Base-by-base conservation (phyloP, 2,113 vertebrate species). In the Balaenoptera acutorostrata region DNA sequence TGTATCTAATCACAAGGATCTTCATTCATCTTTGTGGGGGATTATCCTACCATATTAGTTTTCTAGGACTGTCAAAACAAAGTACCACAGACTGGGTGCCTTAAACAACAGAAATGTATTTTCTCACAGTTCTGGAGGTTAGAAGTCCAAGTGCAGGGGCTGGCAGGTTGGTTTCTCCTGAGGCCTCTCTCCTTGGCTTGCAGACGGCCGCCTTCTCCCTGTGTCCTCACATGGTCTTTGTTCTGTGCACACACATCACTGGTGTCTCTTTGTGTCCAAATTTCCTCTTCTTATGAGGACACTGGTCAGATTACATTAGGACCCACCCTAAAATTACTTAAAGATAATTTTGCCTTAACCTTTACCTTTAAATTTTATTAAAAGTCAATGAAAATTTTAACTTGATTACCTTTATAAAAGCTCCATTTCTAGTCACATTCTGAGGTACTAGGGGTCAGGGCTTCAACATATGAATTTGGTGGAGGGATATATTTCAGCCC, bases 121-220 rank as follows among this genome's bases (percentile, higher is more conserved):
- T 10, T 64, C 63, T 88, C 44, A 3, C 7, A 27, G 33, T 31
- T 72, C 68, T 23, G 31, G 85, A 90, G 25, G 29, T 52, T 69
- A 23, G 49, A 49, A 44, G 31, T 69, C 27, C 25, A 61, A 59
- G 61, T 27, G 55, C 44, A 9, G 44, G 25, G 64, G 36, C 55
- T 5, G 1, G 23, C 36, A 21, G 57, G 17, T 1, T 55, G n/a
- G 18, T 39, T 87, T 69, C 77, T 87, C 41, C 17, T 44, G 33
- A 36, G 80, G 39, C 18, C 21, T 89, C 44, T 61, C 39, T 68
- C 31, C n/a, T 69, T 75, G 87, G 29, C 72, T 36, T 21, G 25
- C 64, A 27, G 14, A 1, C 0, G 23, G n/a, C 11, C 0, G 0
- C 44, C 5, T 68, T 81, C 64, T 31, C 29, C 13, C 41, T 33